These are phyloP conservation scores for Ptilodon capucinus DNA, from an alignment of 2,888 invertebrate species.

Conservation along the genomic window DNA sequence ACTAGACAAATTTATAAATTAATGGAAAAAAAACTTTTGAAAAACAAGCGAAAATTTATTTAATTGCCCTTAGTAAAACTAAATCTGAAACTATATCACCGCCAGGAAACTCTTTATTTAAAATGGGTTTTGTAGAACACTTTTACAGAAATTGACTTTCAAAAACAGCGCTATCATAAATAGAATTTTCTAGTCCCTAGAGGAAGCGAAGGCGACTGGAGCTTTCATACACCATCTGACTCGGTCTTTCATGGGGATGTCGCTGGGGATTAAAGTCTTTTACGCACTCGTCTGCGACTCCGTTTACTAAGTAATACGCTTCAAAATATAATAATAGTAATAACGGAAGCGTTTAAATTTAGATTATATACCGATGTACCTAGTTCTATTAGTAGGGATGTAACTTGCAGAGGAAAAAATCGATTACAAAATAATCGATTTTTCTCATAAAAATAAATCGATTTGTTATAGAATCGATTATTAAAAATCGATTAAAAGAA, in stretches of 20 bases:
- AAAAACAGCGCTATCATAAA: not conserved
- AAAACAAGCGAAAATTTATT: too few relatives aligned
- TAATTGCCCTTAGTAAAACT: too few relatives aligned
- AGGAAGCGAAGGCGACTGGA: constrained; percentile 8
- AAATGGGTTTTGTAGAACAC: not conserved
- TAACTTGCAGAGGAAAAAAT: too few relatives aligned
- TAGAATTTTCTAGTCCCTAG: constrained; percentile 2
- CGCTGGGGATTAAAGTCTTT: constrained; percentile 31
- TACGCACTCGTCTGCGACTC: constrained; percentile 14
- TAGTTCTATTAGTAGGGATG: too few relatives aligned
- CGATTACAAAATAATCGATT: too few relatives aligned
- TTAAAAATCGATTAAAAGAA: too few relatives aligned
- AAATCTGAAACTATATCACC: too few relatives aligned
- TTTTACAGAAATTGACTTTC: not conserved
- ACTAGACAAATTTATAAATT: constrained; percentile 12
- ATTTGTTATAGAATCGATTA: too few relatives aligned
- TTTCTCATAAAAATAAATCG: too few relatives aligned
- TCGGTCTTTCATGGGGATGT: constrained; percentile 16
- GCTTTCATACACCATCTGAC: constrained; percentile 21
- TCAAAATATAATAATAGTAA: not conserved
- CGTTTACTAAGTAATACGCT: constrained; percentile 17
- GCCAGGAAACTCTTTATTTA: not conserved
- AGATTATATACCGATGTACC: too few relatives aligned
- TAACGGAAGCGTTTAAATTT: too few relatives aligned
- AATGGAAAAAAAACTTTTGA: too few relatives aligned